Percentiles rank a stretch among this genome's conserved stretches.
phyloP scores from a whole-genome alignment of 2,888 invertebrate species.

The Xanthostigma xanthostigma region DNA sequence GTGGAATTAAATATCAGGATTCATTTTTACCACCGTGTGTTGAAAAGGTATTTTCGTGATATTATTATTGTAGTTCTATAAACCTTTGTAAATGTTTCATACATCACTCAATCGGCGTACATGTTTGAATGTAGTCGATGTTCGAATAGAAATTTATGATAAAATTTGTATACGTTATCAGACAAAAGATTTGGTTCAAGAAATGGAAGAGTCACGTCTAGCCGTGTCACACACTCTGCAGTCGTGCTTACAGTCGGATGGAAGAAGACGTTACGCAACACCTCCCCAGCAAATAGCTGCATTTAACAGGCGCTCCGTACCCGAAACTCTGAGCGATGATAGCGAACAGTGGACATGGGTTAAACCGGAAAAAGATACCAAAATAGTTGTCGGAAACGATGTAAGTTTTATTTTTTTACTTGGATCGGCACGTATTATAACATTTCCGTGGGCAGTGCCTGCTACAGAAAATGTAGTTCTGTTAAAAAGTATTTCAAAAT shows the following conservation, averaged over 20 bases:
- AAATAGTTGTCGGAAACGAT: conserved; percentile 63
- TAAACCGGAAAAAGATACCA: conserved; percentile 43
- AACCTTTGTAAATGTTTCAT: neutral
- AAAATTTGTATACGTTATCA: conserved; percentile 15
- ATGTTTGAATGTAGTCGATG: neutral
- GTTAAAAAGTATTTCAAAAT: too few species aligned
- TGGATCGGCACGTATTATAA: neutral
- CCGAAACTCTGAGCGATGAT: conserved; percentile 44
- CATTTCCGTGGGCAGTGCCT: too few species aligned
- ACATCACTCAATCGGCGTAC: neutral
- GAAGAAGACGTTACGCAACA: conserved; percentile 65
- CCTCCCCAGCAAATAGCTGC: conserved; percentile 82
- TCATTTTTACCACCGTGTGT: conserved; percentile 49
- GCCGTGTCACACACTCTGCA: conserved; percentile 78
- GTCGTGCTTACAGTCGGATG: conserved; percentile 70
- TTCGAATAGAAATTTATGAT: neutral
- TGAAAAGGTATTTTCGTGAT: conserved; percentile 29
- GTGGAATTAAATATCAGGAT: conserved; percentile 38
- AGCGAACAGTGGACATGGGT: conserved; percentile 39
- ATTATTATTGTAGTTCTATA: neutral
- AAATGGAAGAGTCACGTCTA: conserved; percentile 70
- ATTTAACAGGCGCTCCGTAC: conserved; percentile 65
- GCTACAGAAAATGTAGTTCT: too few species aligned
- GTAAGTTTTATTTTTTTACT: conserved; percentile 24
- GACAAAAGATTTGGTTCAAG: conserved; percentile 53